Evolutionary conservation across 2,888 invertebrate species (phyloP).

Genomic region (Zhengitettix transpicula): DNA sequence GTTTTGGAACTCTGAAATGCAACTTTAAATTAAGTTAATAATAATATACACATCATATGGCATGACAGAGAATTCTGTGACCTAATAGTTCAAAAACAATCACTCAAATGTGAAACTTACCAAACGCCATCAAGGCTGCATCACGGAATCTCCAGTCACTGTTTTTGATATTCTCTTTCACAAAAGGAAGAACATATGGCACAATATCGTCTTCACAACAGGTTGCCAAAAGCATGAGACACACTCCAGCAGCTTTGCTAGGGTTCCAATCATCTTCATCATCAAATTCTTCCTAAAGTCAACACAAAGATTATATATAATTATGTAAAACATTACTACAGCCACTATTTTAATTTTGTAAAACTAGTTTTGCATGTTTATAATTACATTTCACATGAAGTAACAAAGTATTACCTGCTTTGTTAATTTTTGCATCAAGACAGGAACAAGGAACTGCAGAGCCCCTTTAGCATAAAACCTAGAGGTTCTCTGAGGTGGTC

Average conservation of each 20-base stretch:
- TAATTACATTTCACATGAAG: no score
- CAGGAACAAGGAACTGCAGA: slow-evolving; percentile 82
- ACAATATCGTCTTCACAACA: slow-evolving; percentile 97
- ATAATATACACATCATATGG: no score
- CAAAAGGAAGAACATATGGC: slow-evolving; percentile 89
- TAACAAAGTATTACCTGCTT: slow-evolving; percentile 2
- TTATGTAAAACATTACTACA: no score
- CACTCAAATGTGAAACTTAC: slow-evolving; percentile 24
- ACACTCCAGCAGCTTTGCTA: slow-evolving; percentile 96
- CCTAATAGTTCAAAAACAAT: no score
- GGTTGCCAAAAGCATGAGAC: slow-evolving; percentile 90
- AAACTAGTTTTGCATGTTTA: background rate
- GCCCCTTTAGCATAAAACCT: slow-evolving; percentile 98
- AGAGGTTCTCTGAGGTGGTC: slow-evolving; percentile 84
- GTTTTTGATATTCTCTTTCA: slow-evolving; percentile 83
- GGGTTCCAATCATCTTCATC: slow-evolving; percentile 99
- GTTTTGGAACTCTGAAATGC: background rate
- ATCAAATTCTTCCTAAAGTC: slow-evolving; percentile 64
- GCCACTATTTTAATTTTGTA: background rate
- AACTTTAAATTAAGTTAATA: background rate
- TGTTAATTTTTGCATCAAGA: slow-evolving; percentile 76
- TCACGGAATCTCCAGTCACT: slow-evolving; percentile 86
- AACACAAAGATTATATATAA: background rate
- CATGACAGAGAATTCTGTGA: no score
- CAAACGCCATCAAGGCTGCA: slow-evolving; percentile 98